phyloP scores from a whole-genome alignment of 35 echinoderm and acorn worm genomes.

The Diadema setosum region DNA sequence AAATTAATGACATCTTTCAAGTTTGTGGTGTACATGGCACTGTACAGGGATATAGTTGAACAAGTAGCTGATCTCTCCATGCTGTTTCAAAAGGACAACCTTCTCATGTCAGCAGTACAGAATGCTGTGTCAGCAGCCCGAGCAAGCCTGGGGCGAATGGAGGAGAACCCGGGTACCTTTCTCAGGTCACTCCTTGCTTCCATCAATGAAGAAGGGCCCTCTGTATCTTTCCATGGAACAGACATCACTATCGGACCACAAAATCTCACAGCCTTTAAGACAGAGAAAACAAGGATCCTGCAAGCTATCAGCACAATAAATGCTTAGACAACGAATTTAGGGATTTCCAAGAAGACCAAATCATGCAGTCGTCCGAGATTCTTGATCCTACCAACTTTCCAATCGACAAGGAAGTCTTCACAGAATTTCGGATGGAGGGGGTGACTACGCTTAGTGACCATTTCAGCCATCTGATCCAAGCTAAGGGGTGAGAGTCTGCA shows the following conservation, averaged over 20 bases:
- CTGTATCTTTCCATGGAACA: not conserved
- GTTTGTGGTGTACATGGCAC: constrained; percentile 21
- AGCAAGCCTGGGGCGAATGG: not conserved
- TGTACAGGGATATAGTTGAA: constrained; percentile 60
- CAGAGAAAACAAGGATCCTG: not conserved
- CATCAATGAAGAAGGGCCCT: not conserved
- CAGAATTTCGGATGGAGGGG: constrained; percentile 23
- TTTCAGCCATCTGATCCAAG: constrained; percentile 4
- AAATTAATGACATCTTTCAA: constrained; percentile 19
- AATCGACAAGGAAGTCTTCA: not conserved
- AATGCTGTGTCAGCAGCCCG: not conserved
- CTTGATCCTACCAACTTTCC: constrained; percentile 17
- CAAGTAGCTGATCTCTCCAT: constrained; percentile 28
- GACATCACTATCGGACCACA: not conserved
- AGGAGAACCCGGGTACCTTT: not conserved
- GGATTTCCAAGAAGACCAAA: not conserved
- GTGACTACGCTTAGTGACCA: not conserved
- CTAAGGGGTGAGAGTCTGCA: too few species aligned
- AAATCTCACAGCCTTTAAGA: constrained; percentile 19
- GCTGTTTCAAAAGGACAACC: constrained; percentile 26
- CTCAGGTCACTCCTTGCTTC: not conserved
- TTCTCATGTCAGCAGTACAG: not conserved
- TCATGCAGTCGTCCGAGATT: constrained; percentile 26
- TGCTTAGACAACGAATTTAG: not conserved
- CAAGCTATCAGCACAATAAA: not conserved